Evolutionary conservation across 2,888 invertebrate species (phyloP).

Genomic region (Spilarctia lutea): DNA sequence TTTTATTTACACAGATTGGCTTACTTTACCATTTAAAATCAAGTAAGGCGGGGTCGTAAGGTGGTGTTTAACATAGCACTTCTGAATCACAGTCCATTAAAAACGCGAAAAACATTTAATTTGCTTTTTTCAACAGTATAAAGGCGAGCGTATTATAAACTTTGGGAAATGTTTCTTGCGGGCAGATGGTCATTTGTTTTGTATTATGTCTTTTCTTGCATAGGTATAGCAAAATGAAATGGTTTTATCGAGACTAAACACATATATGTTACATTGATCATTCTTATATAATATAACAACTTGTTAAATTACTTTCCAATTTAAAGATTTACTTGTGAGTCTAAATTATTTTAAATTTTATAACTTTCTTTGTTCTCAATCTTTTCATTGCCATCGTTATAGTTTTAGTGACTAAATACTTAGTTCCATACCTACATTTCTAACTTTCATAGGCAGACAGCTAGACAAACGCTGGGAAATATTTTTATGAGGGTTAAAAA

Average conservation of each 20-base stretch:
- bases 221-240: not conserved
- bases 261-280: not conserved
- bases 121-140: not conserved
- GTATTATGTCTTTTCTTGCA: not conserved
- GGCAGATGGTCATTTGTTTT: not conserved
- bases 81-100: slow-evolving; percentile 46
- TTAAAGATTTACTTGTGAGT: too few species aligned
- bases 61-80: slow-evolving; percentile 51
- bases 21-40: slow-evolving; percentile 62
- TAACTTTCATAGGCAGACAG: too few species aligned
- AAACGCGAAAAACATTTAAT: slow-evolving; percentile 22
- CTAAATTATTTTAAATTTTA: too few species aligned
- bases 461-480: too few species aligned
- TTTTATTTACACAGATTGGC: slow-evolving; percentile 53
- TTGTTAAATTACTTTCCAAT: too few species aligned
- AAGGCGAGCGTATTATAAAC: not conserved
- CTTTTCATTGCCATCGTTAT: too few species aligned
- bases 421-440: too few species aligned
- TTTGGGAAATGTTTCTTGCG: not conserved
- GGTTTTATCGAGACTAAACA: not conserved
- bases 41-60: slow-evolving; percentile 50
- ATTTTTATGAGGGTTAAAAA: too few species aligned
- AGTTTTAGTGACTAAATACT: too few species aligned
- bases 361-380: too few species aligned
- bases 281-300: not conserved